Conservation (phyloP, 2,113 vertebrate genomes). For the Erythrolamprus reginae region DNA sequence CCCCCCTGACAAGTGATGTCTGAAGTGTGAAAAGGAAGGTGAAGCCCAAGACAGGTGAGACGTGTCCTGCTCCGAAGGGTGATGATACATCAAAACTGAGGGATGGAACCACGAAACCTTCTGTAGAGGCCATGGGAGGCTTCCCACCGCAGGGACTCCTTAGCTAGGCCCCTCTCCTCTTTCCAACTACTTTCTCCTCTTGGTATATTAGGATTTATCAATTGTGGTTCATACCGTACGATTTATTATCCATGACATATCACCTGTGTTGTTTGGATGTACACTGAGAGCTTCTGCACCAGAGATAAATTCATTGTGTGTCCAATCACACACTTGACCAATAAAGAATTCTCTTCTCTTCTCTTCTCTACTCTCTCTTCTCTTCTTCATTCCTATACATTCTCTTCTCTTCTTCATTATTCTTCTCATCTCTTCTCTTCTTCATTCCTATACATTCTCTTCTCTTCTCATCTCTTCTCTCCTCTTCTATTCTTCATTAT, state of each 20-base stretch:
- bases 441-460: no score
- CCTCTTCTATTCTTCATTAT: no score
- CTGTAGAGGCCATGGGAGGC: background rate
- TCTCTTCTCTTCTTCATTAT: no score
- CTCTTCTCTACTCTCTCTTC: background rate
- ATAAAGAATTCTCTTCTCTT: background rate
- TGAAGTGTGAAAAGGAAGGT: background rate
- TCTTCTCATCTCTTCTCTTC: no score
- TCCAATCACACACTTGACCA: background rate
- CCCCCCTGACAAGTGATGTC: background rate
- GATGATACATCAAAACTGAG: no score
- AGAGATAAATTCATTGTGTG: background rate
- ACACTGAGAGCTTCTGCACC: background rate
- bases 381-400: no score
- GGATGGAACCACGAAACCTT: background rate
- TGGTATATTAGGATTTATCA: background rate
- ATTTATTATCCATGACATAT: background rate
- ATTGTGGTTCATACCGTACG: background rate
- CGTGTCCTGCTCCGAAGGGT: background rate
- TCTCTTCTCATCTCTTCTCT: no score
- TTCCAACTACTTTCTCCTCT: background rate
- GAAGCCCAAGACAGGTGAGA: background rate
- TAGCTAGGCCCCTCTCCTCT: background rate
- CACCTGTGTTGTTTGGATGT: background rate
- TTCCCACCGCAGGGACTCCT: background rate